Conservation (phyloP, 2,888 invertebrate species). For the Calliphora vomitoria region DNA sequence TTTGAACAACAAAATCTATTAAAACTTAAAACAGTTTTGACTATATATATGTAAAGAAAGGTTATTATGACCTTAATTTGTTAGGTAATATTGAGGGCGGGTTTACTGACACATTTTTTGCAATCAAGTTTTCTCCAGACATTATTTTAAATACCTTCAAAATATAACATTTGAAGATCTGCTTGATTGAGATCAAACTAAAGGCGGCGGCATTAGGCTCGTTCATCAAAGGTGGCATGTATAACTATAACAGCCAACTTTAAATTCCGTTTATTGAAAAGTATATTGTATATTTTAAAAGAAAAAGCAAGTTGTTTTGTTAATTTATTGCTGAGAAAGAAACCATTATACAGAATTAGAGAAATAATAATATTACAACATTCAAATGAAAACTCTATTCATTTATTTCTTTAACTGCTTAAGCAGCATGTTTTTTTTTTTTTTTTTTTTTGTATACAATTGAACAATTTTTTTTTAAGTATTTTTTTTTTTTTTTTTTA, state of each 20-base stretch:
- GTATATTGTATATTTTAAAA: not conserved
- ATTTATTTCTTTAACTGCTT: not conserved
- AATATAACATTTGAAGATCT: not conserved
- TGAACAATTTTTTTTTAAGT: slow-evolving; percentile 7
- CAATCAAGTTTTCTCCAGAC: slow-evolving; percentile 7
- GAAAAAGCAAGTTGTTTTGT: slow-evolving; percentile 8
- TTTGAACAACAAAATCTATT: slow-evolving; percentile 43
- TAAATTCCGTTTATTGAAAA: slow-evolving; percentile 7
- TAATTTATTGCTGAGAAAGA: not conserved
- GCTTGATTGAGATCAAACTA: slow-evolving; percentile 36
- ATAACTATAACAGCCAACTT: slow-evolving; percentile 5
- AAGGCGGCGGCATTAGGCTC: not conserved
- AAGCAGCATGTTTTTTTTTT: not conserved
- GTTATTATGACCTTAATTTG: slow-evolving; percentile 1
- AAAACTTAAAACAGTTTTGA: slow-evolving; percentile 79
- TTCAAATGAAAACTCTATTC: slow-evolving; percentile 11
- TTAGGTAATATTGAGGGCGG: not conserved
- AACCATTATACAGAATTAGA: slow-evolving; percentile 1
- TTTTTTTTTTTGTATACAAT: slow-evolving; percentile 17
- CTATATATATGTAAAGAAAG: slow-evolving; percentile 38
- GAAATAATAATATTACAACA: slow-evolving; percentile 3
- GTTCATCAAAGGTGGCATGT: not conserved
- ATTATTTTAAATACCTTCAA: not conserved
- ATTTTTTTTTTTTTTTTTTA: not conserved
- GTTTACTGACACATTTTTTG: slow-evolving; percentile 5